Base-by-base conservation (phyloP, 2,797 vertebrate species). In the Notolabrus celidotus region DNA sequence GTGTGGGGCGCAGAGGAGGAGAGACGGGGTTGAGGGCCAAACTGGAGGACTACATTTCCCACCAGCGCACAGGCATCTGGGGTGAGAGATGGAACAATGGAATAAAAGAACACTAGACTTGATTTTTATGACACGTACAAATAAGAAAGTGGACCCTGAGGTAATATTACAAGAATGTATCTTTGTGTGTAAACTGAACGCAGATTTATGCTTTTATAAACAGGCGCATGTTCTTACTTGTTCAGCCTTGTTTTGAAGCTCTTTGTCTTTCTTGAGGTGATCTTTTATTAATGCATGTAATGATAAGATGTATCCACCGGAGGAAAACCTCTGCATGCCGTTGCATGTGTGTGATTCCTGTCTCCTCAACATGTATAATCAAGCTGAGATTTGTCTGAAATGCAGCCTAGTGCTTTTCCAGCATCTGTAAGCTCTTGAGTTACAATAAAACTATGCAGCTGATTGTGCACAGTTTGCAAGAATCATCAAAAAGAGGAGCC, bases 21-120 rank as follows among this genome's bases (percentile, higher is more conserved):
- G 96, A 96, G 75, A 89, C 78, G 0, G 69, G 79, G 17, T 96
- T 97, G 82, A 94, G 95, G 81, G 91, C 94, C 69, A 92, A 86
- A 36, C 89, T 98, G 14, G 96, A 98, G 79, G 87, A 94, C 69
- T 92, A 93, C 74, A 94, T 97, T 43, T 95, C 96, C 20, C 92
- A 93, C 33, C 96, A 97, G 87, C 95, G 94, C 80, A 95, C 95
- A 0, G 96, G 96, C 25, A 93, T 93, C 67, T 87, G 73, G 72
- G 92, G 94, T 95, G 16, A 92, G 89, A 64, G 16, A 51, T 31
- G 0, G 7, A 15, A 7, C n/a, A 19, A 3, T 14, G 12, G 36
- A 16, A 17, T 23, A 19, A 10, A 36, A 47, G 1, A 19, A 1
- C 10, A 12, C 1, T 58, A 16, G 14, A 16, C 15, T 5, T 7